phyloP scores from a whole-genome alignment of 2,888 invertebrate species.

The Archaeoteleia sp. region DNA sequence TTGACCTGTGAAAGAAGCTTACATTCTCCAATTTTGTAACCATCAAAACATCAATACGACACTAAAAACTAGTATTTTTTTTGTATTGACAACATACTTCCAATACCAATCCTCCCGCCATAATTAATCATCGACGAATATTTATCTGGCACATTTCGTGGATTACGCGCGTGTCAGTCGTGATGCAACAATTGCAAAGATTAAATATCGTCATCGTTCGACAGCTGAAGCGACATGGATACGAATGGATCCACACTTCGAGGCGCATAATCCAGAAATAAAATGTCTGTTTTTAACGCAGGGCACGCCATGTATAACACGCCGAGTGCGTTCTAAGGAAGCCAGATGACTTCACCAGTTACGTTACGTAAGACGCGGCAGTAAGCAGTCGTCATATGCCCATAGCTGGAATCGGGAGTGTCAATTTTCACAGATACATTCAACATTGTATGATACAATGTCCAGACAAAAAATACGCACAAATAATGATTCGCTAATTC shows the following conservation, averaged over 20 bases:
- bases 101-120: no score
- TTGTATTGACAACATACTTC: no score
- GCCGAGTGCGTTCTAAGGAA: conserved; percentile 47
- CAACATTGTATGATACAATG: no score
- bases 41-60: no score
- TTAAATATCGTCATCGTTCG: conserved; percentile 21
- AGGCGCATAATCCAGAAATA: conserved; percentile 40
- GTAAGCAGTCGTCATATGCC: conserved; percentile 39
- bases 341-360: conserved; percentile 58
- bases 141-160: conserved; percentile 23
- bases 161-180: not conserved
- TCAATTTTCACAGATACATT: conserved; percentile 37
- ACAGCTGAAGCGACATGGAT: conserved; percentile 12
- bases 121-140: no score
- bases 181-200: conserved; percentile 30
- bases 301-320: conserved; percentile 31
- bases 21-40: no score
- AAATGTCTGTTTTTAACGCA: conserved; percentile 42
- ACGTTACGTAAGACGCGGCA: conserved; percentile 56
- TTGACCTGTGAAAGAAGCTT: no score
- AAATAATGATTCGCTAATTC: no score
- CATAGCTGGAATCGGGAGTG: conserved; percentile 41
- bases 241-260: conserved; percentile 26
- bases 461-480: no score
- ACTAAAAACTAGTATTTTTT: no score